These are phyloP conservation scores for Pteronotus mesoamericanus DNA, from an alignment of 2,797 vertebrate species.

Conservation along the genomic window DNA sequence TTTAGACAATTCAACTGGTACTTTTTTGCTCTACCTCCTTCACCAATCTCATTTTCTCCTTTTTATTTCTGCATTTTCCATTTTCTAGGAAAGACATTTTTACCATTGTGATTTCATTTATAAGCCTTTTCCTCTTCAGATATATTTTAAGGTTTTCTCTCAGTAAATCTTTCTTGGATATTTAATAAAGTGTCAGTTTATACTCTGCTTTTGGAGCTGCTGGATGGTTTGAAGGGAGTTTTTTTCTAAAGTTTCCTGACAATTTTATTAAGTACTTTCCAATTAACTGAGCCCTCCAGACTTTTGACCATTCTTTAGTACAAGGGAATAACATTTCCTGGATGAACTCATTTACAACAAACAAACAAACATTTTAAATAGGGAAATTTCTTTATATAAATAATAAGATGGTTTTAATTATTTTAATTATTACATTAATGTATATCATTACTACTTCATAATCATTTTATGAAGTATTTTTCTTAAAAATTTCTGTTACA, in stretches of 20 bases:
- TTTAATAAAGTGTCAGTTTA: not conserved
- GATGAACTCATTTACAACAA: not conserved
- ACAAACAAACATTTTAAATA: not conserved
- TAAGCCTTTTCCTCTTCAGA: not conserved
- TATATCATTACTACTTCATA: not conserved
- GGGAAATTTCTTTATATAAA: not conserved
- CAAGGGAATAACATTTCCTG: not conserved
- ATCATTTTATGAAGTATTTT: constrained; percentile 24
- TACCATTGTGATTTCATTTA: not conserved
- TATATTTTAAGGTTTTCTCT: not conserved
- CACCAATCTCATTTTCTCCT: not conserved
- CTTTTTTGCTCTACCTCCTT: not conserved
- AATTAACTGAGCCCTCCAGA: not conserved
- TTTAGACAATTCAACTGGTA: not conserved
- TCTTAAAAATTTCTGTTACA: constrained; percentile 35
- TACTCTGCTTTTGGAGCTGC: not conserved
- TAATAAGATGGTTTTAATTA: not conserved
- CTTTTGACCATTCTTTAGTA: not conserved
- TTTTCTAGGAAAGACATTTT: not conserved
- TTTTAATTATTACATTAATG: not conserved
- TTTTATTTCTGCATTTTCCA: not conserved
- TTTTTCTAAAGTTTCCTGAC: not conserved
- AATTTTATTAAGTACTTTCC: not conserved
- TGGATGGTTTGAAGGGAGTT: not conserved
- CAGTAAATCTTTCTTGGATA: not conserved